Base-by-base conservation (phyloP, 2,797 vertebrate species). In the Telmatherina bonti region DNA sequence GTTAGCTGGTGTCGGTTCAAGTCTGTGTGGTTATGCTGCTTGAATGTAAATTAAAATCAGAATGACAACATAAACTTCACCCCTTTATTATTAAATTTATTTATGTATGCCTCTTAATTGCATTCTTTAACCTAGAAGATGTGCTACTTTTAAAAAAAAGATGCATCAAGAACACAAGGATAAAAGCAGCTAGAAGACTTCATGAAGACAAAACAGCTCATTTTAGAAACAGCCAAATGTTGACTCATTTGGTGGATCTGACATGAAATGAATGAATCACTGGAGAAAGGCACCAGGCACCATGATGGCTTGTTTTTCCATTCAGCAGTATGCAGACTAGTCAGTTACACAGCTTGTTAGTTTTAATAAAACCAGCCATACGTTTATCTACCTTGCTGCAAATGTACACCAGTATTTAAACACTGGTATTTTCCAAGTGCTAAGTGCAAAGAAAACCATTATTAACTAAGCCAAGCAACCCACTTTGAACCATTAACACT, bases 201-300 rank as follows among this genome's bases (percentile, higher is more conserved):
- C 7, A n/a, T 64, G n/a, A 69, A 27, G 10, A 45, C 30, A 13
- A 3, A n/a, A 33, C 7, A 74, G 43, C 22, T 78, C 41, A 22
- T 76, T 65, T n/a, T 51, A 54, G 36, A 22, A 63, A 41, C 31
- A 7, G 43, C 55, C 51, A 47, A 62, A n/a, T 27, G 26, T 51
- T 78, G 76, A 82, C 38, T 84, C 73, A 84, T 62, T 69, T 47
- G 6, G n/a, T 62, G 27, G 16, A 43, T 60, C 62, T 74, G 78
- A 79, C 24, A 18, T 22, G 72, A 64, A 82, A 78, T 38, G 27
- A 59, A 64, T 82, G 74, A 82, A 66, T 81, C 78, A 71, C 51
- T 51, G 52, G 31, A 58, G 30, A 58, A 70, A 33, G 26, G 58
- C 43, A 65, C 38, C 38, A 75, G 51, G 15, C 43, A 22, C 33